Conservation (phyloP, 2,888 invertebrate species). For the Koerneria pararmatus region DNA sequence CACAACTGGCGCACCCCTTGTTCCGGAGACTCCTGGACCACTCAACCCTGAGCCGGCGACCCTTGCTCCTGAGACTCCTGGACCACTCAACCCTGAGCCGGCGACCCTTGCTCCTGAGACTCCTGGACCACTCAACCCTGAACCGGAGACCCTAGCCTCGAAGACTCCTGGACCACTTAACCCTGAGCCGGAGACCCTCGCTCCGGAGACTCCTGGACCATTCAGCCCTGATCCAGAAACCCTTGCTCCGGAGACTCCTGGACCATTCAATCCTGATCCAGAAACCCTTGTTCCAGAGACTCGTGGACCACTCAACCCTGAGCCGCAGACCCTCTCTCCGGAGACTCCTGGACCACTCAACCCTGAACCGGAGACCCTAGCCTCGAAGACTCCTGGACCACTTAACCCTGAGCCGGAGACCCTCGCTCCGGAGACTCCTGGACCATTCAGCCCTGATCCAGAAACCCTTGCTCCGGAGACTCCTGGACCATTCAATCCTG, state of each 20-base stretch:
- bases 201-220: too few species aligned
- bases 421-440: too few species aligned
- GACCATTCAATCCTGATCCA: not conserved
- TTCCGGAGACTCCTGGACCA: not conserved
- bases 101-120: not conserved
- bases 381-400: too few species aligned
- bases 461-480: not conserved
- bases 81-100: not conserved
- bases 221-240: too few species aligned
- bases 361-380: slow-evolving; percentile 4
- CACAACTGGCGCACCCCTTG: not conserved
- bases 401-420: too few species aligned
- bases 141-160: slow-evolving; percentile 7
- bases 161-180: too few species aligned
- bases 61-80: not conserved
- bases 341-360: not conserved
- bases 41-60: not conserved
- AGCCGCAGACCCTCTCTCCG: not conserved
- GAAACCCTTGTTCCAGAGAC: not conserved
- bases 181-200: too few species aligned
- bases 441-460: too few species aligned
- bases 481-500: not conserved
- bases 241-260: not conserved
- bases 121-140: not conserved
- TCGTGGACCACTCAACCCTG: not conserved